Evolutionary conservation across 53 echinoderm and acorn worm species (phyloP).

Genomic region (Antedon mediterranea): DNA sequence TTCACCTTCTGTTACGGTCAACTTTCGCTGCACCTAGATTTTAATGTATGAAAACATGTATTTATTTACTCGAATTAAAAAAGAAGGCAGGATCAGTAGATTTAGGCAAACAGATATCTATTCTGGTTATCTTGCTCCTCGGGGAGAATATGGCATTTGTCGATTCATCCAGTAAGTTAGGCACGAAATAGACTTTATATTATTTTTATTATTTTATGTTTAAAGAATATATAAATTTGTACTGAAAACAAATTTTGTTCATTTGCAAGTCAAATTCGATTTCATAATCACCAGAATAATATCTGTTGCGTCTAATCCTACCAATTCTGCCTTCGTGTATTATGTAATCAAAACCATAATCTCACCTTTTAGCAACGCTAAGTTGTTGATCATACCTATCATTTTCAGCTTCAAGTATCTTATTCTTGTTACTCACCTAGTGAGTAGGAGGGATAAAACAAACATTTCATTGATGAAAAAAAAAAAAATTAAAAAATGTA

Average conservation of each 20-base stretch:
- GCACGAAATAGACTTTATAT: neutral
- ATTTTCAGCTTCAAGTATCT: neutral
- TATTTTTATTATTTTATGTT: neutral
- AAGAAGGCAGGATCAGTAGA: neutral
- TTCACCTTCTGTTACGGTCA: conserved; percentile 47
- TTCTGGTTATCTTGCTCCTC: too few species aligned
- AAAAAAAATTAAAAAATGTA: too few species aligned
- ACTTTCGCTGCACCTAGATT: conserved; percentile 28
- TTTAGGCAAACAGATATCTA: too few species aligned
- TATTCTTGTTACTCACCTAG: neutral
- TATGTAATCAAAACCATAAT: neutral
- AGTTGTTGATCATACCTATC: neutral
- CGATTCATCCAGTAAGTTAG: too few species aligned
- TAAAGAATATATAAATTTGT: too few species aligned
- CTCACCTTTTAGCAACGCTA: neutral
- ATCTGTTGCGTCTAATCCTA: neutral
- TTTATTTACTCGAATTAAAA: neutral
- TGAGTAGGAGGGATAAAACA: neutral
- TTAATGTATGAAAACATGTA: neutral
- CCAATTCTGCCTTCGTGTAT: neutral
- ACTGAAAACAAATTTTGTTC: too few species aligned
- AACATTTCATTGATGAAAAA: too few species aligned
- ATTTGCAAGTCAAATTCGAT: too few species aligned
- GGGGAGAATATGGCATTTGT: too few species aligned
- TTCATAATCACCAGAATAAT: neutral